Evolutionary conservation across 2,113 vertebrate genomes (phyloP).

Genomic region (Dolichotis patagonum): DNA sequence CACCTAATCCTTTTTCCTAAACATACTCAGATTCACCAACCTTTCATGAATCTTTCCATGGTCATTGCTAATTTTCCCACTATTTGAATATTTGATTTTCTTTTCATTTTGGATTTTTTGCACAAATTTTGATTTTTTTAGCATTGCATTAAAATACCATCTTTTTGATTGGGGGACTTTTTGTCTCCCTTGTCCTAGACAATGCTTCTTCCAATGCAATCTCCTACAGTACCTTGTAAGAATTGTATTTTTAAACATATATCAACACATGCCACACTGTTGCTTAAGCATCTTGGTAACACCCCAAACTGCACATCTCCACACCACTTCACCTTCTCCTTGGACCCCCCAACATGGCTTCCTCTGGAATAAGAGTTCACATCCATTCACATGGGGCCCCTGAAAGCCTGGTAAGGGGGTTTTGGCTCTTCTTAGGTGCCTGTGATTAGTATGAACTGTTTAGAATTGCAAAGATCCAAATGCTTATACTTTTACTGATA

Average conservation of each 20-base stretch:
- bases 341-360: background rate
- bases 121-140: background rate
- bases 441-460: background rate
- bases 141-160: background rate
- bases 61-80: background rate
- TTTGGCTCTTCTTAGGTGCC: background rate
- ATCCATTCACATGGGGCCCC: background rate
- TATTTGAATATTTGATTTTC: background rate
- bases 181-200: background rate
- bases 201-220: background rate
- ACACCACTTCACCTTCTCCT: accelerated
- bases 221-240: background rate
- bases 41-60: background rate
- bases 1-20: background rate
- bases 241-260: background rate
- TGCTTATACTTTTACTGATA: background rate
- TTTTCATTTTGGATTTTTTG: background rate
- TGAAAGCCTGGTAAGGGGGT: background rate
- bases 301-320: background rate
- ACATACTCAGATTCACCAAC: background rate
- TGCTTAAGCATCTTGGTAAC: background rate
- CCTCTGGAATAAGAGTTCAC: background rate
- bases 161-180: background rate
- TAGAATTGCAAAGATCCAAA: background rate
- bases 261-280: background rate